These are phyloP conservation scores for Anastrepha ludens DNA, from an alignment of 1,140 invertebrate species.

Conservation along the genomic window DNA sequence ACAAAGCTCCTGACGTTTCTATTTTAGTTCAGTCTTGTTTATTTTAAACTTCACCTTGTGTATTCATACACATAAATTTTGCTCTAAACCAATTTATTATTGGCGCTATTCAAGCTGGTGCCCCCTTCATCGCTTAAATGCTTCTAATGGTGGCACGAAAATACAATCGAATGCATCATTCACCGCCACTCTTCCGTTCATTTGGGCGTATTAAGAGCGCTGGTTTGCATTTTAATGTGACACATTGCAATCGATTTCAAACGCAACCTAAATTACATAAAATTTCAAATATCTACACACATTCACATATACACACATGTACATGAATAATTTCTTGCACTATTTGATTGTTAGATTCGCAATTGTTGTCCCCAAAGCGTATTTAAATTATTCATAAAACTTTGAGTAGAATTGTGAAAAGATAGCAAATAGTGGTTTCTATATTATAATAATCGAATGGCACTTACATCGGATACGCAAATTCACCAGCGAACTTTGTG, in stretches of 20 bases:
- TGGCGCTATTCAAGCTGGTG: background rate
- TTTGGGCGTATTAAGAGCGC: background rate
- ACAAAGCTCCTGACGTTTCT: no score
- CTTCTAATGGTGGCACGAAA: background rate
- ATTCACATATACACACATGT: background rate
- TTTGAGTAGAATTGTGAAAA: background rate
- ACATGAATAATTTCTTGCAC: background rate
- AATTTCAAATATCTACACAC: background rate
- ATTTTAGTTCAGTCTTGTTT: no score
- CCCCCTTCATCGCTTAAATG: background rate
- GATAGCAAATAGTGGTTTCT: background rate
- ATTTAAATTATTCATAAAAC: slow-evolving; percentile 24
- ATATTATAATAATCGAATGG: background rate
- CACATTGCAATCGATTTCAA: background rate
- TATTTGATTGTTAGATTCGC: background rate
- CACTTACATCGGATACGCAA: slow-evolving; percentile 90
- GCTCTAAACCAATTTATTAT: background rate
- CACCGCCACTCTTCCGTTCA: background rate
- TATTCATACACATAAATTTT: background rate
- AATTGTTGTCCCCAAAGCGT: background rate
- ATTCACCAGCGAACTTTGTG: slow-evolving; percentile 84
- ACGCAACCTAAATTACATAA: background rate
- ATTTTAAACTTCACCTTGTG: no score
- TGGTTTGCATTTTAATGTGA: slow-evolving; percentile 14
- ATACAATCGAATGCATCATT: background rate